phyloP scores from a whole-genome alignment of 2,888 invertebrate species.

The Nephrotoma flavescens region DNA sequence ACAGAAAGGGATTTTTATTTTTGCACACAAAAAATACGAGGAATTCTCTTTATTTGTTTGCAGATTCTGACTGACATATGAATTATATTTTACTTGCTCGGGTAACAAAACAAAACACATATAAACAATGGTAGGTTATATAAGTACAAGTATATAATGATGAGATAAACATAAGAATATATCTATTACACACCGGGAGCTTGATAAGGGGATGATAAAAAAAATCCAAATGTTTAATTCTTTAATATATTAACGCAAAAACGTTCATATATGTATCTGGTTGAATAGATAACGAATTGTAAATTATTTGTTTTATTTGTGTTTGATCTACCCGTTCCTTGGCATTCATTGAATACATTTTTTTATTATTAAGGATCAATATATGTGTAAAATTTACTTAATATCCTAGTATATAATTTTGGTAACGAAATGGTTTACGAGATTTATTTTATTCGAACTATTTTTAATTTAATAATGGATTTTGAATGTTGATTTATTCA shows the following conservation, averaged over 20 bases:
- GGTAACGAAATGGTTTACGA: background rate
- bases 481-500: background rate
- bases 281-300: background rate
- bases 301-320: background rate
- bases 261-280: background rate
- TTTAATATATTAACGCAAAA: background rate
- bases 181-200: background rate
- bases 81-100: background rate
- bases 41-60: background rate
- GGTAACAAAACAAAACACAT: background rate
- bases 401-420: background rate
- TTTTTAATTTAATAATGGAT: background rate
- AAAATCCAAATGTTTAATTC: background rate
- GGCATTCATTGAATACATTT: background rate
- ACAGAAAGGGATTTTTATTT: background rate
- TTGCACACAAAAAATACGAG: background rate
- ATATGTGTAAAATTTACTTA: background rate
- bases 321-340: background rate
- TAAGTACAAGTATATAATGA: background rate
- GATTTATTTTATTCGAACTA: background rate
- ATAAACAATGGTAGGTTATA: background rate
- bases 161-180: background rate
- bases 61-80: background rate
- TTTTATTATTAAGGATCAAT: background rate
- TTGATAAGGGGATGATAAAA: background rate